These are phyloP conservation scores for Ginglymostoma cirratum DNA, from an alignment of 2,113 vertebrate species.

Conservation along the genomic window DNA sequence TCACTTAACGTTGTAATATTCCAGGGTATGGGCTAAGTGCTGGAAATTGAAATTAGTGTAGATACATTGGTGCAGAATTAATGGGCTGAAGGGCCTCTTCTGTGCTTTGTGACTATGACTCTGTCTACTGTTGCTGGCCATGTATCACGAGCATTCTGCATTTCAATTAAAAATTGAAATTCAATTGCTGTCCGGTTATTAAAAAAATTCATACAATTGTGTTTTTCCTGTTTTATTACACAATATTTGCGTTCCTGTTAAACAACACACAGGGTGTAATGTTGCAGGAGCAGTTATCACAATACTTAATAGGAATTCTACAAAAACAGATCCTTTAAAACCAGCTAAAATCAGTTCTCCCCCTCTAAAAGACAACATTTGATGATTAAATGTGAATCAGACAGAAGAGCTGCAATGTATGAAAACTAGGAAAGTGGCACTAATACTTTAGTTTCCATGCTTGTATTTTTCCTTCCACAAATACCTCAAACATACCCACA, in stretches of 20 bases:
- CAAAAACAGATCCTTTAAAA: slow-evolving; percentile 37
- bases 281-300: slow-evolving; percentile 29
- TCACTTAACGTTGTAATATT: too few species aligned
- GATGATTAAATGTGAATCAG: slow-evolving; percentile 14
- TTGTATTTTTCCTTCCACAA: background rate
- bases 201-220: background rate
- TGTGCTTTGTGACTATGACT: background rate
- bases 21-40: too few species aligned
- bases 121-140: too few species aligned
- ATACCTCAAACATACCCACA: background rate
- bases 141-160: too few species aligned
- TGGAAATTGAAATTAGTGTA: too few species aligned
- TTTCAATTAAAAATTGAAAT: background rate
- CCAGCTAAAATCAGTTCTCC: slow-evolving; percentile 32
- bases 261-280: background rate
- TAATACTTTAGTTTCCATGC: slow-evolving; percentile 28
- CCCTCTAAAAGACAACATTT: slow-evolving; percentile 14
- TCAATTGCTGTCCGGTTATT: background rate
- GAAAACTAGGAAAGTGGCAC: slow-evolving; percentile 22
- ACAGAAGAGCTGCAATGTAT: slow-evolving; percentile 23
- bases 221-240: slow-evolving; percentile 34
- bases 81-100: too few species aligned
- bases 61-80: too few species aligned
- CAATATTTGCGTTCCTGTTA: background rate
- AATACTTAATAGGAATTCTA: slow-evolving; percentile 35